These are phyloP conservation scores for Urocynchramus pylzowi DNA, from an alignment of 2,113 vertebrate species.

Conservation along the genomic window DNA sequence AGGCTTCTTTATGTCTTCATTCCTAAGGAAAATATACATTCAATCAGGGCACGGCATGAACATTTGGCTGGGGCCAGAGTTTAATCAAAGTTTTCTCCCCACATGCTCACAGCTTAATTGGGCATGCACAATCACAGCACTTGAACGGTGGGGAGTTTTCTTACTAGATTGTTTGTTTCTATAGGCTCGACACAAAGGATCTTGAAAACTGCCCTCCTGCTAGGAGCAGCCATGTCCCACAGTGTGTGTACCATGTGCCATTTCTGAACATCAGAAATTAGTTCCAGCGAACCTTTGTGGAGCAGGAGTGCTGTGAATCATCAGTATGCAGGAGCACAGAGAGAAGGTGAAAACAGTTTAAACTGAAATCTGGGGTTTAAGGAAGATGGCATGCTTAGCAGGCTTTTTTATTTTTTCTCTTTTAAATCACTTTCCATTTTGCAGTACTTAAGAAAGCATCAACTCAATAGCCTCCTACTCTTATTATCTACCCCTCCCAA, in stretches of 20 bases:
- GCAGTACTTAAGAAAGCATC: not conserved
- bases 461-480: not conserved
- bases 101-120: not conserved
- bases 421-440: not conserved
- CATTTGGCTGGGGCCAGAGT: not conserved
- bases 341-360: not conserved
- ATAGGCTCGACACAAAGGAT: not conserved
- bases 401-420: not conserved
- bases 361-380: not conserved
- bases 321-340: not conserved
- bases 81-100: not conserved
- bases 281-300: not conserved
- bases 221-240: not conserved
- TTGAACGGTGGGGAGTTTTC: fast-evolving
- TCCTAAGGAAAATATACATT: not conserved
- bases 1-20: not conserved
- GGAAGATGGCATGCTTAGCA: not conserved
- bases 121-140: not conserved
- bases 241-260: not conserved
- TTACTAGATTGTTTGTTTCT: not conserved
- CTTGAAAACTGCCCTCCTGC: not conserved
- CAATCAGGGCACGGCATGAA: not conserved
- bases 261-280: not conserved
- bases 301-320: not conserved
- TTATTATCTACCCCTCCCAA: not conserved